Evolutionary conservation across 2,113 vertebrate species (phyloP).

Genomic region (Philantomba maxwellii): DNA sequence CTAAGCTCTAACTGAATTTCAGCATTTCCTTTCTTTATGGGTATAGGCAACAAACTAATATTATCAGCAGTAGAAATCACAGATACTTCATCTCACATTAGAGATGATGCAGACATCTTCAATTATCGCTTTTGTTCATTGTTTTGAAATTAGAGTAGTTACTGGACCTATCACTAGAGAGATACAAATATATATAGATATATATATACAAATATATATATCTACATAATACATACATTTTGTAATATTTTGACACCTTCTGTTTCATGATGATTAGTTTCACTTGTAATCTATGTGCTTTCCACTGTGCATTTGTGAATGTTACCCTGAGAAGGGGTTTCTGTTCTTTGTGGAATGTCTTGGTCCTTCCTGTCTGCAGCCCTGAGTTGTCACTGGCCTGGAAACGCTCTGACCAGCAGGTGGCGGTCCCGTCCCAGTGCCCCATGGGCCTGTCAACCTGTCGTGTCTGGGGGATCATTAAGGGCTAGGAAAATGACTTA

Average conservation of each 20-base stretch:
- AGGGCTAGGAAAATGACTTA: neutral
- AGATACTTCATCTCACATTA: neutral
- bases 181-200: neutral
- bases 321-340: neutral
- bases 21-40: neutral
- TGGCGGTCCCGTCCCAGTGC: neutral
- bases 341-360: neutral
- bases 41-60: neutral
- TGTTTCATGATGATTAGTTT: neutral
- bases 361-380: neutral
- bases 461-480: neutral
- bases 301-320: neutral
- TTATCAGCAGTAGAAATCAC: neutral
- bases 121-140: neutral
- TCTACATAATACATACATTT: neutral
- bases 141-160: neutral
- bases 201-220: neutral
- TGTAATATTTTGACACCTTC: neutral
- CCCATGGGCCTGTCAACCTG: neutral
- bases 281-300: neutral
- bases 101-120: neutral
- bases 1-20: neutral
- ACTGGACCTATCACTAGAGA: neutral
- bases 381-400: neutral
- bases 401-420: slow-evolving; percentile 1